These are phyloP conservation scores for Megaceryle maxima DNA, from an alignment of 2,113 vertebrate species.

Conservation along the genomic window DNA sequence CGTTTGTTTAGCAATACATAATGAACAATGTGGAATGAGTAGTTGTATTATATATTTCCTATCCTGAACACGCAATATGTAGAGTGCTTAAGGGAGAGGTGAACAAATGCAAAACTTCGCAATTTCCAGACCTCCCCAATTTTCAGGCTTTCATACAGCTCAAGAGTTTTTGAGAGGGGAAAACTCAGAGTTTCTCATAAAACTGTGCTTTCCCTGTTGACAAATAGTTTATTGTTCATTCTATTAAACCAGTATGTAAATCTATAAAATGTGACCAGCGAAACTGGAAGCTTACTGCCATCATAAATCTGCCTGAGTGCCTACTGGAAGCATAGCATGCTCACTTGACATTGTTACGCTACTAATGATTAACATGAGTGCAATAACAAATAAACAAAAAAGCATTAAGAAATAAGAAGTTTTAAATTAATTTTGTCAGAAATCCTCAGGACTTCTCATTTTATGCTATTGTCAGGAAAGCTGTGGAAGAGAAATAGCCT, in stretches of 20 bases:
- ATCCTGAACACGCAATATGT: background rate
- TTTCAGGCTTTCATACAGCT: background rate
- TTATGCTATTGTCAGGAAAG: background rate
- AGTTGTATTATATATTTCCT: background rate
- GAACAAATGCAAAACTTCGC: background rate
- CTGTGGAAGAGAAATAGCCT: background rate
- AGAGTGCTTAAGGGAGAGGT: background rate
- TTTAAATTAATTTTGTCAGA: background rate
- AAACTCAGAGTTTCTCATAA: background rate
- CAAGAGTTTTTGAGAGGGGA: background rate
- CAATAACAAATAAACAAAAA: background rate
- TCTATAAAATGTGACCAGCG: background rate
- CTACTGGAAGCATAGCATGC: background rate
- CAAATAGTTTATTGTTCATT: background rate
- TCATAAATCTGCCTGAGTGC: background rate
- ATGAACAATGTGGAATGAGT: background rate
- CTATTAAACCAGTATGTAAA: background rate
- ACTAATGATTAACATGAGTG: background rate
- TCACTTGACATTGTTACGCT: background rate
- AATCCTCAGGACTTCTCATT: background rate
- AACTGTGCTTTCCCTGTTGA: background rate
- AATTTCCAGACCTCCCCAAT: background rate
- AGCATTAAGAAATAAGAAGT: background rate
- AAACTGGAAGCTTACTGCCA: background rate
- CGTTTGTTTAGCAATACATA: background rate